phyloP scores from a whole-genome alignment of 2,113 vertebrate species.

The Melanotaenia duboulayi region DNA sequence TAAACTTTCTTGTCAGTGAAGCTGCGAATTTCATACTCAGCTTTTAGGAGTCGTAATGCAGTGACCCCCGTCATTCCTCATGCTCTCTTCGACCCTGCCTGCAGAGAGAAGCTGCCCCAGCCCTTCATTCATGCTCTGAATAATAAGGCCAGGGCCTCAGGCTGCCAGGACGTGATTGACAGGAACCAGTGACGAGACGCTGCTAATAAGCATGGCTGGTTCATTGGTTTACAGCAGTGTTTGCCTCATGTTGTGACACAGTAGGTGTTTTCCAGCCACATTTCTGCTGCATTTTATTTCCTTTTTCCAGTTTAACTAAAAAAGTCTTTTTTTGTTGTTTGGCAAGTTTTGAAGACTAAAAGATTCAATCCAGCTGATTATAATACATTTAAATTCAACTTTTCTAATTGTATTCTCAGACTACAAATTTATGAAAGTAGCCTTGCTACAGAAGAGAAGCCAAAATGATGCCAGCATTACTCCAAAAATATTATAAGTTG shows the following conservation, averaged over 20 bases:
- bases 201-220: conserved; percentile 39
- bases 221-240: conserved; percentile 36
- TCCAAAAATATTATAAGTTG: no score
- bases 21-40: conserved; percentile 32
- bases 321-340: no score
- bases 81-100: conserved; percentile 62
- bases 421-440: no score
- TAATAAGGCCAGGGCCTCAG: conserved; percentile 60
- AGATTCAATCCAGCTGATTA: no score
- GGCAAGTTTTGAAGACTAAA: no score
- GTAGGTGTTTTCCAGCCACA: not conserved
- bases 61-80: conserved; percentile 61
- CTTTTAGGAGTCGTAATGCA: conserved; percentile 48
- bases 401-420: no score
- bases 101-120: conserved; percentile 48
- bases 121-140: conserved; percentile 39
- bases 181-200: conserved; percentile 47
- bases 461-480: no score
- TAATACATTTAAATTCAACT: no score
- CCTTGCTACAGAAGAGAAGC: no score
- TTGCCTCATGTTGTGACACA: not conserved
- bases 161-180: conserved; percentile 58
- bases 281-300: not conserved
- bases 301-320: not conserved
- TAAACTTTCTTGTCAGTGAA: conserved; percentile 36